A percentile compares a stretch with the other conserved stretches of the same genome.
Conservation (phyloP, 1,140 invertebrate genomes). For the Aricia agestis region DNA sequence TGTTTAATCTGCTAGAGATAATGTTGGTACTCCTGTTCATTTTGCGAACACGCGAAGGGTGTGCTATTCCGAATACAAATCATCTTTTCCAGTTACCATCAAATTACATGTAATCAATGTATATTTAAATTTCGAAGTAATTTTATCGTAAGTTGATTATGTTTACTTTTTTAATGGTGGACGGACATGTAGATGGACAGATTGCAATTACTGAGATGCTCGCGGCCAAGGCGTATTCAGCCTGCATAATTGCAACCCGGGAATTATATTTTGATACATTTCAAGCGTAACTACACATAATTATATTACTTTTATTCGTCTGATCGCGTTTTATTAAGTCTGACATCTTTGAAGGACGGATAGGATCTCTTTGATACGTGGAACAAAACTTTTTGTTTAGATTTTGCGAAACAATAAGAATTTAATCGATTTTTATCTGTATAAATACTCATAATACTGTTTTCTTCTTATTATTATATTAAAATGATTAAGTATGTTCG, state of each 20-base stretch:
- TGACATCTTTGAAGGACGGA: neutral
- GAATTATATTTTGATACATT: constrained; percentile 13
- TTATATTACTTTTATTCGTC: neutral
- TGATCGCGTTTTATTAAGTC: neutral
- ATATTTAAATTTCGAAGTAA: constrained; percentile 15
- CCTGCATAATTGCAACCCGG: constrained; percentile 1
- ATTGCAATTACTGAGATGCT: constrained; percentile 11
- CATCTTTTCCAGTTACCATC: constrained; percentile 11
- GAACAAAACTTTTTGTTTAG: too few relatives aligned
- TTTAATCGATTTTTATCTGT: too few relatives aligned
- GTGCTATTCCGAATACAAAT: constrained; percentile 12
- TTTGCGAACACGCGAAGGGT: constrained; percentile 6
- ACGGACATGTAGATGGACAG: constrained; percentile 13
- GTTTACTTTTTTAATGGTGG: constrained; percentile 9
- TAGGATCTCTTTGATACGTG: too few relatives aligned
- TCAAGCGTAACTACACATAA: neutral
- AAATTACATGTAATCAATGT: constrained; percentile 16
- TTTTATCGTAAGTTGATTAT: constrained; percentile 12
- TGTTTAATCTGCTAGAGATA: neutral
- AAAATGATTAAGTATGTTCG: too few relatives aligned
- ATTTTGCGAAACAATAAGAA: too few relatives aligned
- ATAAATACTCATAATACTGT: too few relatives aligned
- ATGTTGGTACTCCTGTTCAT: neutral
- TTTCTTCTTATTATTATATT: too few relatives aligned
- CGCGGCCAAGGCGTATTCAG: constrained; percentile 13